Percentiles rank a stretch among this genome's conserved stretches.
Conservation (phyloP, 53 echinoderm and acorn worm species). For the Arbacia lixula region DNA sequence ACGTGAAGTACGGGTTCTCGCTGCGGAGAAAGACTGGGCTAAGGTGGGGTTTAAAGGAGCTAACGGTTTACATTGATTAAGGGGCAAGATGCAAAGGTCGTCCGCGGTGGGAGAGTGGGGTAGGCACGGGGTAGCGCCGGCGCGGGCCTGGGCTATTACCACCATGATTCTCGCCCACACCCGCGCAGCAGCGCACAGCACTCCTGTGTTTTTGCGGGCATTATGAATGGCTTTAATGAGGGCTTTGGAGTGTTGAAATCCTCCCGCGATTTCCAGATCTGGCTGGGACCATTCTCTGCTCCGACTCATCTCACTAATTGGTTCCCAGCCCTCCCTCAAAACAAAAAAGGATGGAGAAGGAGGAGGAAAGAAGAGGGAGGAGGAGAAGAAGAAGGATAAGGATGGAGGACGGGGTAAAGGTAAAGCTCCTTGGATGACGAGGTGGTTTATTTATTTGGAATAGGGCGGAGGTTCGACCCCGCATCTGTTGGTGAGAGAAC, state of each 20-base stretch:
- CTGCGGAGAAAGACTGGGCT: no score
- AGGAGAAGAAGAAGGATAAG: background rate
- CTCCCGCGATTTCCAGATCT: background rate
- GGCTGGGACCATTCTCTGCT: background rate
- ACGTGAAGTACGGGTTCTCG: no score
- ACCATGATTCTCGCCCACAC: no score
- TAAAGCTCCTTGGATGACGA: constrained; percentile 17
- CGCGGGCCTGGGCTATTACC: no score
- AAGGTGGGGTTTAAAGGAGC: no score
- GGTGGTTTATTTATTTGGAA: constrained; percentile 57
- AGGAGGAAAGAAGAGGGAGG: background rate
- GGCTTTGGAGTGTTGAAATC: constrained; percentile 29
- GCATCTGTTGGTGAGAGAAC: constrained; percentile 35
- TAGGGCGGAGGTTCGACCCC: constrained; percentile 14
- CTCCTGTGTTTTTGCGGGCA: constrained; percentile 35
- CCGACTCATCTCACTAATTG: constrained; percentile 51
- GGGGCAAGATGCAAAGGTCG: no score
- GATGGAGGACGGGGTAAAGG: background rate
- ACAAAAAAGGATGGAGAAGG: background rate
- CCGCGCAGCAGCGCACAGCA: no score
- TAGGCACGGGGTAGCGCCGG: no score
- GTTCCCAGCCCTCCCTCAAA: constrained; percentile 35
- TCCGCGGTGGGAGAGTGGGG: no score
- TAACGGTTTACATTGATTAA: no score
- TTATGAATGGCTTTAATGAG: constrained; percentile 45